Percentiles rank a stretch among this genome's conserved stretches.
Evolutionary conservation across 2,888 invertebrate species (phyloP).

Genomic region (Chydorus sphaericus): DNA sequence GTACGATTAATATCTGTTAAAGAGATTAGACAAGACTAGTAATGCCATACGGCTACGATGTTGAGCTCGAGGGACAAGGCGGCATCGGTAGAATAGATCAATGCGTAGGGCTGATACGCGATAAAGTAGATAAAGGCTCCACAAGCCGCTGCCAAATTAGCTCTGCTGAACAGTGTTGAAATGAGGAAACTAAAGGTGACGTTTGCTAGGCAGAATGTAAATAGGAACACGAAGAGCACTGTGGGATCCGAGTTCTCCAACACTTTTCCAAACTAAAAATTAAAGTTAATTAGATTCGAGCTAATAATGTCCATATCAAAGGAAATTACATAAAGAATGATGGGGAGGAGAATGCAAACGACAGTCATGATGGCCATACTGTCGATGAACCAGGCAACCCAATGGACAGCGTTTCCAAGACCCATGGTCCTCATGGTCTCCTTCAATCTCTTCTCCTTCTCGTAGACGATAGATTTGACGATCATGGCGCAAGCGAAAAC

Average conservation of each 20-base stretch:
- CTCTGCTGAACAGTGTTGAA: conserved; percentile 39
- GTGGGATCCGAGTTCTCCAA: conserved; percentile 48
- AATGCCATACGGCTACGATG: conserved; percentile 23
- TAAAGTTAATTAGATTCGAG: neutral
- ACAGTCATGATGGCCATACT: conserved; percentile 36
- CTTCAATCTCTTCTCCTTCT: conserved; percentile 38
- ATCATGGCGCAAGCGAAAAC: conserved; percentile 40
- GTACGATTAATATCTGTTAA: neutral
- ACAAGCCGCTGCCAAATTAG: conserved; percentile 42
- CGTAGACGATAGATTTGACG: conserved; percentile 37
- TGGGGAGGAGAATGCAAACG: conserved; percentile 50
- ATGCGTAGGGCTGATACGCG: conserved; percentile 32
- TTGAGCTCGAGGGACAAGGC: conserved; percentile 23
- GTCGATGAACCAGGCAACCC: conserved; percentile 43
- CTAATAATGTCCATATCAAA: conserved; percentile 2
- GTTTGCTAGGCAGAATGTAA: conserved; percentile 37
- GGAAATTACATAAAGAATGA: conserved; percentile 41
- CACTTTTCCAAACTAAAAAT: conserved; percentile 49
- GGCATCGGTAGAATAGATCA: conserved; percentile 29
- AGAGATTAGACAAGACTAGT: too few species aligned
- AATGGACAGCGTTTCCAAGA: conserved; percentile 39
- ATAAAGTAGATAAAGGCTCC: conserved; percentile 37
- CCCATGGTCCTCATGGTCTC: conserved; percentile 41
- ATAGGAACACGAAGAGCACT: conserved; percentile 48
- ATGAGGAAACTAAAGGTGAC: conserved; percentile 36